These are phyloP conservation scores for Neoascia interrupta DNA, from an alignment of 2,888 invertebrate species.

Conservation along the genomic window DNA sequence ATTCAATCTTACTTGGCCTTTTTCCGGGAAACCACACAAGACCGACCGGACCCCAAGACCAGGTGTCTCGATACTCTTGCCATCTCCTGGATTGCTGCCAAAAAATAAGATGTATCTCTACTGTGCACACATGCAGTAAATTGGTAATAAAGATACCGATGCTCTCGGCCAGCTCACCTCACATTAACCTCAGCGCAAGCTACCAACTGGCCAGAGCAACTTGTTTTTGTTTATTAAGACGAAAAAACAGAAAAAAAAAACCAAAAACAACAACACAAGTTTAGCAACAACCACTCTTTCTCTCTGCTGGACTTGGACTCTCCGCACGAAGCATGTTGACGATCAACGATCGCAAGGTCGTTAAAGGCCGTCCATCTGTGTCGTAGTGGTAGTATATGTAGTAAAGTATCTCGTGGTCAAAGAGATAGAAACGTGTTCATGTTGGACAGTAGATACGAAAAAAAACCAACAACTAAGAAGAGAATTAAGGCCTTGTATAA, in stretches of 20 bases:
- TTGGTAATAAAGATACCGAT: conserved; percentile 53
- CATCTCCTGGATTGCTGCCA: conserved; percentile 15
- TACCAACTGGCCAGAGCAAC: conserved; percentile 52
- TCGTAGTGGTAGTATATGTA: conserved; percentile 17
- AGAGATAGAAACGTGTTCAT: conserved; percentile 59
- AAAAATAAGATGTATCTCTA: conserved; percentile 43
- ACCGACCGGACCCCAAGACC: not conserved
- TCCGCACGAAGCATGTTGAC: conserved; percentile 19
- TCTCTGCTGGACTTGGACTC: not conserved
- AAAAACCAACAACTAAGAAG: conserved; percentile 4
- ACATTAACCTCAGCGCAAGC: conserved; percentile 56
- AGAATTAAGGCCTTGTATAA: too few species aligned
- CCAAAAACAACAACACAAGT: conserved; percentile 26
- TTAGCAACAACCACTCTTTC: conserved; percentile 48
- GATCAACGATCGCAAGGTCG: conserved; percentile 66
- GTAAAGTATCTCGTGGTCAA: conserved; percentile 41
- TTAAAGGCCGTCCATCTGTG: conserved; percentile 67
- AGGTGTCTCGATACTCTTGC: conserved; percentile 2
- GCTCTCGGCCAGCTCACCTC: conserved; percentile 53
- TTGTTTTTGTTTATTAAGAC: conserved; percentile 23
- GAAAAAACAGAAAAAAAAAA: not conserved
- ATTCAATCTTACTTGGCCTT: too few species aligned
- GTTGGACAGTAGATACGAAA: conserved; percentile 39
- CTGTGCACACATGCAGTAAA: conserved; percentile 37
- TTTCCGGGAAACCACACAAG: too few species aligned